Conservation (phyloP, 2,888 invertebrate species). For the Leuctra nigra region DNA sequence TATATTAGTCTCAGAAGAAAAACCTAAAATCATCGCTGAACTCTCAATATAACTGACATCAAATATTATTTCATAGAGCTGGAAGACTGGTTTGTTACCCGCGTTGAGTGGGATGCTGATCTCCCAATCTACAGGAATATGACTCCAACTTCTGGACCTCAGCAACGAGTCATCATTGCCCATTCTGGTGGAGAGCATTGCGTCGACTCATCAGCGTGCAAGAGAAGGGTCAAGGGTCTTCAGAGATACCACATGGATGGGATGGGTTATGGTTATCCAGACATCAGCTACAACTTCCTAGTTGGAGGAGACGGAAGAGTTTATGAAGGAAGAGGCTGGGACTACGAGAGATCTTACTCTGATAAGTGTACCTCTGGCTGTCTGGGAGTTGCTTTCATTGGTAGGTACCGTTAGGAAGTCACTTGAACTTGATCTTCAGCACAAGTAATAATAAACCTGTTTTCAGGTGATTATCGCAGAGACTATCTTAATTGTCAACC, state of each 20-base stretch:
- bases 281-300: constrained; percentile 35
- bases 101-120: constrained; percentile 7
- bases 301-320: constrained; percentile 36
- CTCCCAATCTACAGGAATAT: not conserved
- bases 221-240: not conserved
- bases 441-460: too few species aligned
- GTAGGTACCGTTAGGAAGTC: too few species aligned
- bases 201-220: not conserved
- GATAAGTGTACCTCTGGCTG: constrained; percentile 1
- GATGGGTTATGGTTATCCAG: constrained; percentile 14
- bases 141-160: not conserved
- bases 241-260: constrained; percentile 6
- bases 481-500: not conserved
- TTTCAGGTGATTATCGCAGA: constrained; percentile 19
- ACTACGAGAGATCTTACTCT: constrained; percentile 19
- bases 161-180: constrained; percentile 5
- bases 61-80: too few species aligned
- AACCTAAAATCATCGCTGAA: too few species aligned
- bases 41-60: too few species aligned
- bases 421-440: too few species aligned
- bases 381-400: constrained; percentile 17
- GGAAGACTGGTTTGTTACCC: constrained; percentile 12
- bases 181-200: not conserved
- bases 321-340: constrained; percentile 37
- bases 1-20: too few species aligned